Evolutionary conservation across 2,888 invertebrate species (phyloP).

Genomic region (Rotaria macrura): DNA sequence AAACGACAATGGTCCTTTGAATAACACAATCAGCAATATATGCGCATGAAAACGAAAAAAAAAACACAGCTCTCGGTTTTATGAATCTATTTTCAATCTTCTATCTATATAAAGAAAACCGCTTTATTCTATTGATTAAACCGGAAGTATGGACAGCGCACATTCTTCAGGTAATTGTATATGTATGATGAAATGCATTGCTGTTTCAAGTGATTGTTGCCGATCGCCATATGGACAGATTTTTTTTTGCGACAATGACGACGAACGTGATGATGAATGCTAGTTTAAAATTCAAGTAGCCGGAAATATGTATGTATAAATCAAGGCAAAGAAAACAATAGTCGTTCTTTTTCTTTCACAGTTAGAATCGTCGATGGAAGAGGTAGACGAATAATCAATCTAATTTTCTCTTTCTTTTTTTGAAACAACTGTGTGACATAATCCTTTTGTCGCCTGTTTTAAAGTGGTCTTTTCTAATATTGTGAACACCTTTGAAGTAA

Average conservation of each 20-base stretch:
- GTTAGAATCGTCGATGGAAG: background rate
- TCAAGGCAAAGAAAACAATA: background rate
- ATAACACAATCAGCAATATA: too few species aligned
- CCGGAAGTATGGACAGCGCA: background rate
- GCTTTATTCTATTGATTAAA: background rate
- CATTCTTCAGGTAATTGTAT: conserved; percentile 12
- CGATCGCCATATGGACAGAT: conserved; percentile 15
- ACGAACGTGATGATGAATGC: background rate
- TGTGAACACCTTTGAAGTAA: background rate
- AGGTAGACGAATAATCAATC: conserved; percentile 1
- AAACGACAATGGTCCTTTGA: background rate
- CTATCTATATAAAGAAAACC: background rate
- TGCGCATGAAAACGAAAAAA: too few species aligned
- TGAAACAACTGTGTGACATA: background rate
- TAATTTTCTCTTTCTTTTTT: background rate
- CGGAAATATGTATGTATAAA: conserved; percentile 5
- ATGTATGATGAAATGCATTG: background rate
- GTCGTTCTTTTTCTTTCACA: background rate
- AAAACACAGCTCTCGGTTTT: too few species aligned
- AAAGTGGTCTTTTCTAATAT: background rate
- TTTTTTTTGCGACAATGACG: conserved; percentile 1
- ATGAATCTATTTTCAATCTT: background rate
- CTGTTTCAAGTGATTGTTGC: background rate
- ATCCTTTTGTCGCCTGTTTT: conserved; percentile 12
- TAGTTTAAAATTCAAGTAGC: conserved; percentile 8